These are phyloP conservation scores for Uropsilus gracilis DNA, from an alignment of 2,113 vertebrate genomes.

Conservation along the genomic window DNA sequence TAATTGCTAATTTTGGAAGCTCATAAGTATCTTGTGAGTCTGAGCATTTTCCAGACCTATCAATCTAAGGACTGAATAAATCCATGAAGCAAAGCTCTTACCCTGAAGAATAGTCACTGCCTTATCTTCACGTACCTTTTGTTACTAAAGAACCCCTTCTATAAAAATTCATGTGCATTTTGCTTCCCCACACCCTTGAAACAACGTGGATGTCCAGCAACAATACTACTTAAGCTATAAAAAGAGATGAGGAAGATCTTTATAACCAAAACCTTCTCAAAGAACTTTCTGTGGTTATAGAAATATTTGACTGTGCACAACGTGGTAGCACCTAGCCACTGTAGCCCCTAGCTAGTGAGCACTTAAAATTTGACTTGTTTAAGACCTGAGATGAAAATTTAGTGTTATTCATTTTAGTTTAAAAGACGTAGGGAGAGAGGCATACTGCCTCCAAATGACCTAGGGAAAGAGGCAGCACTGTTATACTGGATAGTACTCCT, in stretches of 20 bases:
- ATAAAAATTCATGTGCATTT: background rate
- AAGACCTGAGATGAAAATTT: background rate
- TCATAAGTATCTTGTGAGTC: background rate
- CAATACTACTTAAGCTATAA: background rate
- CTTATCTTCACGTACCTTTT: background rate
- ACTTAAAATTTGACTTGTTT: background rate
- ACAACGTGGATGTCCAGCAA: background rate
- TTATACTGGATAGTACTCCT: background rate
- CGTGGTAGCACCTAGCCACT: background rate
- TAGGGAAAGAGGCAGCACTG: background rate
- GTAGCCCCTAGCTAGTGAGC: background rate
- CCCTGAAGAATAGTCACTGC: background rate
- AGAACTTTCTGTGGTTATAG: background rate
- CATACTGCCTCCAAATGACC: too few relatives aligned
- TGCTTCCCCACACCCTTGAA: background rate
- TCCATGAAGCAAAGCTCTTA: background rate
- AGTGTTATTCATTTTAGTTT: constrained; percentile 1
- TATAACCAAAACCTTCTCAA: background rate
- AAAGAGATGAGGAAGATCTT: background rate
- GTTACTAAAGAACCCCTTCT: background rate
- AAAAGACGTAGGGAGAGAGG: background rate
- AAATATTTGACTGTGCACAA: background rate
- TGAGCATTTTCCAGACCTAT: background rate
- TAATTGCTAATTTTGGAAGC: background rate
- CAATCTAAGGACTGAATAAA: background rate